Evolutionary conservation across 2,797 vertebrate species (phyloP).

Genomic region (Mus spretus): DNA sequence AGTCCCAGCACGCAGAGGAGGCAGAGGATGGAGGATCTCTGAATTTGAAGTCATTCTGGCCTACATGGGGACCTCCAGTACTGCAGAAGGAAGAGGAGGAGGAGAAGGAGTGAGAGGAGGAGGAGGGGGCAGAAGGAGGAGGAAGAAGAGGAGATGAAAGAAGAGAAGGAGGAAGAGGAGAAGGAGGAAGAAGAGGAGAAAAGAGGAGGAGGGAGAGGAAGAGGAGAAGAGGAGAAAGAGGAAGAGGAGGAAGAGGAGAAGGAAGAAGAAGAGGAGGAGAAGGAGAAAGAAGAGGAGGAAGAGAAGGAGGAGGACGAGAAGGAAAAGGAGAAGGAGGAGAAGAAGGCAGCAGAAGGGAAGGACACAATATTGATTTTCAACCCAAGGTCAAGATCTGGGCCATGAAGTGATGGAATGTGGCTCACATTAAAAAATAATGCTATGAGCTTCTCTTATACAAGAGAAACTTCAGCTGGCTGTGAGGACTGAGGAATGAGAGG

Average conservation of each 20-base stretch:
- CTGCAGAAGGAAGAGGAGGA: not conserved
- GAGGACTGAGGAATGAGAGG: not conserved
- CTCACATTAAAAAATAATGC: conserved; percentile 15
- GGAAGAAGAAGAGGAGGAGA: fast-evolving
- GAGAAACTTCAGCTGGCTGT: not conserved
- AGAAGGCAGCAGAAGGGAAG: not conserved
- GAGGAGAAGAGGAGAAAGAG: no score
- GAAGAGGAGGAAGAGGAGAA: fast-evolving
- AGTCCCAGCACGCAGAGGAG: not conserved
- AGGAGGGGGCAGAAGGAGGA: not conserved
- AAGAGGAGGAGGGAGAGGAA: no score
- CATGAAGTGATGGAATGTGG: not conserved
- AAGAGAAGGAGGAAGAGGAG: no score
- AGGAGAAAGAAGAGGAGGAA: fast-evolving
- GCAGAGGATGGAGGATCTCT: not conserved
- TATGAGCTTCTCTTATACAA: not conserved
- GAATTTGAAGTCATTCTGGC: not conserved
- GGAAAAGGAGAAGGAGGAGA: no score
- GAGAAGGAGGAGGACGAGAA: not conserved
- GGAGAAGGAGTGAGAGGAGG: no score
- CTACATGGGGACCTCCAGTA: not conserved
- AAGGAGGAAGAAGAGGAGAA: no score
- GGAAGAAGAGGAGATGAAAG: no score
- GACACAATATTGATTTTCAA: not conserved
- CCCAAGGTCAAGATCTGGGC: not conserved